Evolutionary conservation across 2,113 vertebrate species (phyloP).

Genomic region (Poeciliopsis turrubarensis): DNA sequence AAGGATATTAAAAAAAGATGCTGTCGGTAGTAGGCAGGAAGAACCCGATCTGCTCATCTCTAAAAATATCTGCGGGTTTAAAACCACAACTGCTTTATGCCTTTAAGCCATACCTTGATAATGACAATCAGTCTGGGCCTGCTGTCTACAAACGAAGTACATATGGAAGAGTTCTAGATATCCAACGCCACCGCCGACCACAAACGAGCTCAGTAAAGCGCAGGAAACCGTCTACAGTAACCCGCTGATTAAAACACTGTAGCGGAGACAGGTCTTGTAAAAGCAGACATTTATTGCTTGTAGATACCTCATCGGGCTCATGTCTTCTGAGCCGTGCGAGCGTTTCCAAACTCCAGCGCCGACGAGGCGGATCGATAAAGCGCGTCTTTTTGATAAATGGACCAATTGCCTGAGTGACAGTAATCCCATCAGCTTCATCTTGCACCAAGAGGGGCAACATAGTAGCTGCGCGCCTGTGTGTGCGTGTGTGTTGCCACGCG

Average conservation of each 20-base stretch:
- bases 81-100: no score
- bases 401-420: constrained; percentile 75
- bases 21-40: no score
- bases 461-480: constrained; percentile 52
- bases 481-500: constrained; percentile 50
- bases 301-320: constrained; percentile 71
- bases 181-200: neutral
- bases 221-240: constrained; percentile 31
- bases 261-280: constrained; percentile 60
- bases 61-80: no score
- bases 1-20: no score
- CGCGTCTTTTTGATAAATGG: constrained; percentile 79
- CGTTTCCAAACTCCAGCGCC: constrained; percentile 60
- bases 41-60: no score
- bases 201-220: neutral
- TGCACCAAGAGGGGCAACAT: constrained; percentile 57
- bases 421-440: constrained; percentile 71
- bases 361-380: constrained; percentile 71
- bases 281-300: constrained; percentile 75
- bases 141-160: neutral
- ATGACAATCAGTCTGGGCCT: no score
- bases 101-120: no score
- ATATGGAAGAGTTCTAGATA: neutral
- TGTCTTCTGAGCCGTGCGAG: constrained; percentile 58
- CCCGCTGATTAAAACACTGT: constrained; percentile 65